Percentiles rank a stretch among this genome's conserved stretches.
phyloP scores from a whole-genome alignment of 2,888 invertebrate genomes.

The Cephus spinipes region DNA sequence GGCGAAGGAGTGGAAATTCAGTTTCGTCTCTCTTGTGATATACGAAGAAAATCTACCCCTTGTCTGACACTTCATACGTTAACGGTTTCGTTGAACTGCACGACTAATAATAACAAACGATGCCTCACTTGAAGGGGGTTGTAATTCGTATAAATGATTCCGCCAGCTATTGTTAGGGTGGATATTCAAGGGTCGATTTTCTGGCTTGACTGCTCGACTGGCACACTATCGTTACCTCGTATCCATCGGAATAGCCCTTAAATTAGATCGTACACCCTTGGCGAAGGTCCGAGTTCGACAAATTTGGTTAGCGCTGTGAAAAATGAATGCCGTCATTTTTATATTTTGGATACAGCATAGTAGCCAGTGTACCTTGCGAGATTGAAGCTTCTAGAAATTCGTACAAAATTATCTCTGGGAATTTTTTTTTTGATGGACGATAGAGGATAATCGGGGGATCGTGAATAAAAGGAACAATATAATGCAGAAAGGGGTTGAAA shows the following conservation, averaged over 20 bases:
- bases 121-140: slow-evolving; percentile 41
- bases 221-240: slow-evolving; percentile 32
- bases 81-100: slow-evolving; percentile 8
- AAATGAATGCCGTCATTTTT: slow-evolving; percentile 47
- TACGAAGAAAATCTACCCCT: slow-evolving; percentile 8
- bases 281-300: slow-evolving; percentile 61
- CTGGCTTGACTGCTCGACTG: neutral
- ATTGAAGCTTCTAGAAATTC: neutral
- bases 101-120: slow-evolving; percentile 49
- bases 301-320: slow-evolving; percentile 65
- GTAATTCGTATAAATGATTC: slow-evolving; percentile 67
- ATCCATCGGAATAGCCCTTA: slow-evolving; percentile 62
- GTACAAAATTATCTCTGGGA: neutral
- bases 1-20: neutral
- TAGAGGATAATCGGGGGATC: neutral
- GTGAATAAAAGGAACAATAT: neutral
- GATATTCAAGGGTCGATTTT: slow-evolving; percentile 28
- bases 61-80: slow-evolving; percentile 3
- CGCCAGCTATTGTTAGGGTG: slow-evolving; percentile 43
- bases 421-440: neutral
- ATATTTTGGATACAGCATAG: neutral
- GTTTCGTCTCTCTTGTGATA: slow-evolving; percentile 8
- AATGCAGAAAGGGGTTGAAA: neutral
- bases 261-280: slow-evolving; percentile 62
- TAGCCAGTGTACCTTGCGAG: neutral